phyloP scores from a whole-genome alignment of 1,140 invertebrate species.

The Paraescarpia echinospica region DNA sequence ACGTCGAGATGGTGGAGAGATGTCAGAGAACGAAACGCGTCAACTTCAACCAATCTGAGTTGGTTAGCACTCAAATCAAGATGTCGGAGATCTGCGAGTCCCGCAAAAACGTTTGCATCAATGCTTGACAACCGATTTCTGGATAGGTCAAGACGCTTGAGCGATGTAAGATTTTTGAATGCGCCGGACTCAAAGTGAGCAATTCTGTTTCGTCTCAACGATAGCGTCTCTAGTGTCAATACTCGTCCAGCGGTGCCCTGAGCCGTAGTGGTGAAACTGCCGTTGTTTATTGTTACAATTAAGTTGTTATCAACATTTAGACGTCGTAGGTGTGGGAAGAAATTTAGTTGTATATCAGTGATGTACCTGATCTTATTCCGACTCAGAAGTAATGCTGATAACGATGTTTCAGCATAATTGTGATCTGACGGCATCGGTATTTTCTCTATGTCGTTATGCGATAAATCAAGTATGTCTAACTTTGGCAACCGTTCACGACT shows the following conservation, averaged over 20 bases:
- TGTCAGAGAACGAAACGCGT: constrained; percentile 27
- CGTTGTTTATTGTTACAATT: constrained; percentile 17
- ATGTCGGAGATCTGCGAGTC: constrained; percentile 32
- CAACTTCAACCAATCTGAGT: constrained; percentile 26
- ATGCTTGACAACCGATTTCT: constrained; percentile 31
- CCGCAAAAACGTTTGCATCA: constrained; percentile 17
- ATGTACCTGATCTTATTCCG: constrained; percentile 6
- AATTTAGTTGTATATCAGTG: not conserved
- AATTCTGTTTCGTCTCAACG: constrained; percentile 29
- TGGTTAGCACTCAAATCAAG: constrained; percentile 36
- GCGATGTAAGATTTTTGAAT: constrained; percentile 9
- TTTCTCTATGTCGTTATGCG: not conserved
- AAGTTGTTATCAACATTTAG: constrained; percentile 31
- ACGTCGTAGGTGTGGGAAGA: not conserved
- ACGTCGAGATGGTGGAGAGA: constrained; percentile 31
- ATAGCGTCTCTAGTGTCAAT: constrained; percentile 21
- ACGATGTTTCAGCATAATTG: not conserved
- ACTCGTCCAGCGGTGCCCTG: not conserved
- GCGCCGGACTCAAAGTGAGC: not conserved
- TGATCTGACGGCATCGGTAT: not conserved
- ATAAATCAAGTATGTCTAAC: constrained; percentile 13
- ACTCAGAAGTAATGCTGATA: not conserved
- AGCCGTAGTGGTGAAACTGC: not conserved
- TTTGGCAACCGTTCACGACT: not conserved
- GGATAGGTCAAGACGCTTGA: constrained; percentile 29